phyloP scores from a whole-genome alignment of 2,797 vertebrate genomes.

The Trachurus trachurus region DNA sequence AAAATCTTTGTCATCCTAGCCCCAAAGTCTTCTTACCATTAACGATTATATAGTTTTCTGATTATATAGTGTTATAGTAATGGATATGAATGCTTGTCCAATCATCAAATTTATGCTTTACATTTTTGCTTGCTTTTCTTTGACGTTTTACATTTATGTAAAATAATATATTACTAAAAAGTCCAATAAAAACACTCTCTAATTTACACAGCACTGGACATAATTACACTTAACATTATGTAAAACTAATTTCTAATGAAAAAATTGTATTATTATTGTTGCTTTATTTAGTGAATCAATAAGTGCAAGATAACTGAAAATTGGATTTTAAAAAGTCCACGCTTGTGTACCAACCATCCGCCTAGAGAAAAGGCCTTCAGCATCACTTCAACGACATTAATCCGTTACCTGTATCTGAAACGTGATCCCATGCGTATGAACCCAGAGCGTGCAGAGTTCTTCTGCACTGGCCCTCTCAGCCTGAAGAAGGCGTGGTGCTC shows the following conservation, averaged over 20 bases:
- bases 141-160: neutral
- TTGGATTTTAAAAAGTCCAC: too few relatives aligned
- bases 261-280: neutral
- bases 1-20: too few relatives aligned
- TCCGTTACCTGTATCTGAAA: conserved; percentile 94
- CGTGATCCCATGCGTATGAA: conserved; percentile 98
- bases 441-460: conserved; percentile 89
- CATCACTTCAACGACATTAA: neutral
- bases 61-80: neutral
- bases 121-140: neutral
- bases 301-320: neutral
- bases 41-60: too few relatives aligned
- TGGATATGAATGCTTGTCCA: neutral
- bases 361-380: neutral
- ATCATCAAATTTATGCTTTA: neutral
- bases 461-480: conserved; percentile 95
- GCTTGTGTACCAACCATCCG: neutral
- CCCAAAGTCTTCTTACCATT: too few relatives aligned
- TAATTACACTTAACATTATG: neutral
- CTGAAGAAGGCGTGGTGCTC: conserved; percentile 99
- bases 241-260: neutral
- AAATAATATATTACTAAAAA: neutral
- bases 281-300: neutral
- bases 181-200: too few relatives aligned
- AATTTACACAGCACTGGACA: neutral